A percentile compares a stretch with the other conserved stretches of the same genome.
Evolutionary conservation across 2,113 vertebrate species (phyloP).

Genomic region (Phasianus colchicus): DNA sequence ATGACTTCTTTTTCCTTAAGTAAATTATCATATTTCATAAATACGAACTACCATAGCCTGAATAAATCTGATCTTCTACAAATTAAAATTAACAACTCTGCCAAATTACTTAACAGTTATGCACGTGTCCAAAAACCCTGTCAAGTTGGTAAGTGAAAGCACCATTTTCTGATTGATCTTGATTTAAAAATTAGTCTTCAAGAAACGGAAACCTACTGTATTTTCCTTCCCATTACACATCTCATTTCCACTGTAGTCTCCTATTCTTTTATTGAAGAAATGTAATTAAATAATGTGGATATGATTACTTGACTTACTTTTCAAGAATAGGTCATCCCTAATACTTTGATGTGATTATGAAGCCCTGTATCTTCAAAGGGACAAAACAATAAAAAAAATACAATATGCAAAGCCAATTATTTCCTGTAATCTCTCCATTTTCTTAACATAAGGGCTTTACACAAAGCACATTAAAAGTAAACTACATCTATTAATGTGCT

Average conservation of each 20-base stretch:
- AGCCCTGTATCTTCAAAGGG: slow-evolving; percentile 53
- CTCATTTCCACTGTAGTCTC: not conserved
- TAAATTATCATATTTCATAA: not conserved
- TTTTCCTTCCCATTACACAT: not conserved
- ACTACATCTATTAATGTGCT: slow-evolving; percentile 47
- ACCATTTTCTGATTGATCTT: not conserved
- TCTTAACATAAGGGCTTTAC: slow-evolving; percentile 41
- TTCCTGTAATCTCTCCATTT: slow-evolving; percentile 60
- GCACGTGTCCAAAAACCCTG: not conserved
- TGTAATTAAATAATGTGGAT: slow-evolving; percentile 62
- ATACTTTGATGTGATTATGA: slow-evolving; percentile 62
- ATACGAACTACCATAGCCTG: not conserved
- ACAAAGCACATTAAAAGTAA: slow-evolving; percentile 57
- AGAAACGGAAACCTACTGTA: not conserved
- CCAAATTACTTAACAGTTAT: not conserved
- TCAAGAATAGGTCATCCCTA: slow-evolving; percentile 55
- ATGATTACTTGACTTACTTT: slow-evolving; percentile 65
- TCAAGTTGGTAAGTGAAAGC: not conserved
- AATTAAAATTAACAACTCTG: not conserved
- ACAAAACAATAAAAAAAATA: slow-evolving; percentile 48
- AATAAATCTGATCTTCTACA: not conserved
- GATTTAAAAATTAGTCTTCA: not conserved
- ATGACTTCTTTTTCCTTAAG: not conserved
- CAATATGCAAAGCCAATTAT: slow-evolving; percentile 53
- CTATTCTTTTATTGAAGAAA: slow-evolving; percentile 5